Percentiles rank a stretch among this genome's conserved stretches.
Evolutionary conservation across 1,140 invertebrate species (phyloP).

Genomic region (Drosophila persimilis): DNA sequence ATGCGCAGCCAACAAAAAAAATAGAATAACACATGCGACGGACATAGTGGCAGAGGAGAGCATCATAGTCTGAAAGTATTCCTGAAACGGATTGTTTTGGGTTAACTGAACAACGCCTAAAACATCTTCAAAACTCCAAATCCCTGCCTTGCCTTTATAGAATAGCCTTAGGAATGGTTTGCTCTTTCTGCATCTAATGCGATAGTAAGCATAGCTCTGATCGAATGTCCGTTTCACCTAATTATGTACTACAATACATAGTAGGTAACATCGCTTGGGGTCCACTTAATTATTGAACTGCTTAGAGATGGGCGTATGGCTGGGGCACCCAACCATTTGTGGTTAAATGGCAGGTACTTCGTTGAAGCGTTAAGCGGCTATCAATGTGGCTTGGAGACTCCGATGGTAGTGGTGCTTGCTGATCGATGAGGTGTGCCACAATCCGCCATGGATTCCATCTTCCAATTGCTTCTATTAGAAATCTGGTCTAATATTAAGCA

Average conservation of each 20-base stretch:
- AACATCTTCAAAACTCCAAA: no score
- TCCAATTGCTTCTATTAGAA: no score
- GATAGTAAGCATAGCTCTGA: background rate
- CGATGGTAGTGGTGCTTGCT: conserved; percentile 13
- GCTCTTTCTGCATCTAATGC: background rate
- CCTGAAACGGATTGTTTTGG: no score
- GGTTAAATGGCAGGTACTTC: background rate
- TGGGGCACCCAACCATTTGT: conserved; percentile 9
- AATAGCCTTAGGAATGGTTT: background rate
- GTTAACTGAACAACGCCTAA: no score
- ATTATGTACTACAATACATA: conserved; percentile 4
- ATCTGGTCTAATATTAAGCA: no score
- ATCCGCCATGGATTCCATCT: no score
- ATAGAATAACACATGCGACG: background rate
- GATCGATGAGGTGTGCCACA: conserved; percentile 27
- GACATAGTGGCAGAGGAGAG: background rate
- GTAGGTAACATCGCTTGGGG: conserved; percentile 7
- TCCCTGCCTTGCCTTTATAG: no score
- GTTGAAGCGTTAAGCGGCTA: background rate
- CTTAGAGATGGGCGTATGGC: conserved; percentile 60
- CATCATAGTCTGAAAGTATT: background rate
- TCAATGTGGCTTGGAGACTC: background rate
- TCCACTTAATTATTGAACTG: conserved; percentile 45
- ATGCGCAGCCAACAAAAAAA: conserved; percentile 46
- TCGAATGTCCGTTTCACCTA: conserved; percentile 28